Conservation (phyloP, 1,140 invertebrate genomes). For the Ceratosolen solmsi region DNA sequence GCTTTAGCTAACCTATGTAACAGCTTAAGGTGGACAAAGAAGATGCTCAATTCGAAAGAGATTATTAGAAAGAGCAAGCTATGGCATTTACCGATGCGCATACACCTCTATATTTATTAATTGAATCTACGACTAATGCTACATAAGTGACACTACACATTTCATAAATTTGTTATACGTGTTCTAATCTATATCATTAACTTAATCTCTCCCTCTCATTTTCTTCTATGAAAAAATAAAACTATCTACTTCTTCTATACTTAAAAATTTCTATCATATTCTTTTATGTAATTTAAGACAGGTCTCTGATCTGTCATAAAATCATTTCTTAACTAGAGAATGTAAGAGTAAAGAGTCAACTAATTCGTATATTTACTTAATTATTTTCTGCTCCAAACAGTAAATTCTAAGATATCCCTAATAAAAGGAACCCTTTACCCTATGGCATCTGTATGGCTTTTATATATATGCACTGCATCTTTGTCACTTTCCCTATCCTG, state of each 20-base stretch:
- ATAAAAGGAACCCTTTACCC: too few relatives aligned
- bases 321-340: conserved; percentile 72
- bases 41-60: conserved; percentile 65
- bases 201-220: too few relatives aligned
- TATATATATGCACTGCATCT: too few relatives aligned
- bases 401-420: too few relatives aligned
- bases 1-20: conserved; percentile 64
- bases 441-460: too few relatives aligned
- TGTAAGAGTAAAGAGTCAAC: too few relatives aligned
- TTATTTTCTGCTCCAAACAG: too few relatives aligned
- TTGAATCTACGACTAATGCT: not conserved
- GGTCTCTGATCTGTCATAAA: conserved; percentile 74
- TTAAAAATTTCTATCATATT: conserved; percentile 56
- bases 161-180: too few relatives aligned
- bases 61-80: not conserved
- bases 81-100: not conserved
- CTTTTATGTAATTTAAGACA: conserved; percentile 70
- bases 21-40: conserved; percentile 60
- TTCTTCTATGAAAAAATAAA: not conserved
- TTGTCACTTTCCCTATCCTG: too few relatives aligned
- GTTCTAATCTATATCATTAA: too few relatives aligned
- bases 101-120: not conserved
- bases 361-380: too few relatives aligned
- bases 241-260: conserved; percentile 51
- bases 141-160: too few relatives aligned